Evolutionary conservation across 2,113 vertebrate genomes (phyloP), one percentile per base, ranked within the genome.

Genomic region (Gallinago jamesoni): DNA sequence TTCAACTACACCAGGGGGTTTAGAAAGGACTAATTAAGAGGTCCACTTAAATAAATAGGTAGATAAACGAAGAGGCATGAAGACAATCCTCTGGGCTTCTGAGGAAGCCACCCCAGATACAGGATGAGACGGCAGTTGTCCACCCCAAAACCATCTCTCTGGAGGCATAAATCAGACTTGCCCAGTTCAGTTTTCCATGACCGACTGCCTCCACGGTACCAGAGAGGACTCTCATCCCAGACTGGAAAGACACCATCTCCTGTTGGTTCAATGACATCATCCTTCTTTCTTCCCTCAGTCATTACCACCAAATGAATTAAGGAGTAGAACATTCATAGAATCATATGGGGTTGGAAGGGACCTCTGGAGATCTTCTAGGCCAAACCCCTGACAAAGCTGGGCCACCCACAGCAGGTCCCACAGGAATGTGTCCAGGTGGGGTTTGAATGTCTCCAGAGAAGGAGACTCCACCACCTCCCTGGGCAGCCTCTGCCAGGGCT

Each of bases 151-250:
- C 19, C 18, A 20, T 22, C 17, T 48, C 47, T 17, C 27, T 2
- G 4, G 2, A 64, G 31, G 35, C 35, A 31, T 12, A 31, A 67
- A 10, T 23, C 33, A 63, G 35, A 24, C 7, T 24, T 56, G 19
- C 47, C 1, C 0, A 72, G 52, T 52, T 18, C 35, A 28, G 11
- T 8, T 48, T 48, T 11, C 23, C 37, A 14, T 4, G 3, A 39
- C 25, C 3, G 7, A 6, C 50, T 47, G 20, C 39, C 24, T 30
- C 19, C 35, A 14, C 18, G n/a, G 18, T 4, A 27, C 31, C 39
- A 9, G 22, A 8, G 3, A 22, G 14, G 15, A 2, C 15, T 10
- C 23, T 10, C 14, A 20, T 7, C 31, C 37, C 7, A 9, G 1
- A 3, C 1, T 15, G 22, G 30, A 47, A 45, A n/a, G n/a, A 11